Conservation (phyloP, 1,140 invertebrate genomes). For the Megalonaias nervosa region DNA sequence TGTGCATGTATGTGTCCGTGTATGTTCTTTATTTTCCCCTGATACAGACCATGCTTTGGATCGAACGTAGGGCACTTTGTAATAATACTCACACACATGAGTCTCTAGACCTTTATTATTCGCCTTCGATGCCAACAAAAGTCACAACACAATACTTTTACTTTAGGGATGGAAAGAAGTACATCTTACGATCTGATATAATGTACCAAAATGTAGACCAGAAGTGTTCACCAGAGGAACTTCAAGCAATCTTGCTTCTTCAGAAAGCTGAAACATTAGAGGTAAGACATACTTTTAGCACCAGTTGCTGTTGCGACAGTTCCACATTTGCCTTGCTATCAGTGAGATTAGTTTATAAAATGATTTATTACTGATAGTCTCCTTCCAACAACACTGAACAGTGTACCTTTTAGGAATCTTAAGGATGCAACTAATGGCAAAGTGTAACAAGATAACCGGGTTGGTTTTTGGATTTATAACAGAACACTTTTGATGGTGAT, state of each 20-base stretch:
- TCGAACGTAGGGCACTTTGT: not conserved
- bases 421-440: too few species aligned
- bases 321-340: too few species aligned
- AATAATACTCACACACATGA: not conserved
- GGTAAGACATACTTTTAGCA: conserved; percentile 26
- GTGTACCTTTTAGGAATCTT: too few species aligned
- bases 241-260: conserved; percentile 44
- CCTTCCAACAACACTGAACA: too few species aligned
- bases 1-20: not conserved
- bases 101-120: not conserved
- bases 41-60: not conserved
- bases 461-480: too few species aligned
- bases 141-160: not conserved
- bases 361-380: too few species aligned
- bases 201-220: conserved; percentile 53
- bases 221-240: conserved; percentile 30
- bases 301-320: too few species aligned
- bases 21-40: not conserved
- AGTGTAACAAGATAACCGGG: too few species aligned
- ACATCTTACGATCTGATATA: conserved; percentile 62
- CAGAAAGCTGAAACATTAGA: conserved; percentile 60
- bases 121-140: not conserved
- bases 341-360: too few species aligned
- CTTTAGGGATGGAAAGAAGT: conserved; percentile 55
- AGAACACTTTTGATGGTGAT: too few species aligned